Base-by-base conservation (phyloP, 2,113 vertebrate species). In the Hylia prasina region DNA sequence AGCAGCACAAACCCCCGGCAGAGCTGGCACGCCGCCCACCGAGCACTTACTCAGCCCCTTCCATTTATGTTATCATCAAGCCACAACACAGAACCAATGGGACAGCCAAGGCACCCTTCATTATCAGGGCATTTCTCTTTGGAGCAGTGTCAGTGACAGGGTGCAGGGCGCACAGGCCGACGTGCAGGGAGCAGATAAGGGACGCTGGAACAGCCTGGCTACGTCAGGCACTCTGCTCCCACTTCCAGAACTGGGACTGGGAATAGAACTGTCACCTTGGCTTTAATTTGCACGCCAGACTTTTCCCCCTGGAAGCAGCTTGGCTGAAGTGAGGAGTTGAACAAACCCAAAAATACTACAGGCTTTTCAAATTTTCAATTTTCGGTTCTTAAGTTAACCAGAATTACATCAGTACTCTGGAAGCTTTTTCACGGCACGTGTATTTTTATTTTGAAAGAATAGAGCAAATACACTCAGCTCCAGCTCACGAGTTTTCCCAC, bases 31-130 rank as follows among this genome's bases (percentile, higher is more conserved):
- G 31, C 12, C 0, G 85, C 94, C 95, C 95, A 28, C 19, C 22
- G 20, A 90, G 78, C 96, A 72, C 94, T 93, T 31, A 53, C 24
- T 15, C 53, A n/a, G 92, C 87, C 94, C 79, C 53, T 31, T 68
- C 90, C 31, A 89, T 94, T 45, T 61, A 6, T 6, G 39, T 61
- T 91, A 93, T 94, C 94, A 5, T 25, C 48, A 9, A 93, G 90
- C 14, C 61, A 37, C 92, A 68, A 20, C 47, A 18, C 50, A 51
- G 6, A 47, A 5, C 12, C 65, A 33, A 25, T 1, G 44, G 61
- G 45, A 54, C 48, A 44, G 94, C 63, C 87, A 11, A 24, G 65
- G 10, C 6, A 9, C 61, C 56, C 9, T 21, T n/a, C 5, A 0
- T 28, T 97, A 91, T 93, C 93, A 3, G 5, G 13, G 72, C 42